These are phyloP conservation scores for Acrocyrtus sp. DNA, from an alignment of 2,888 invertebrate genomes.

Conservation along the genomic window DNA sequence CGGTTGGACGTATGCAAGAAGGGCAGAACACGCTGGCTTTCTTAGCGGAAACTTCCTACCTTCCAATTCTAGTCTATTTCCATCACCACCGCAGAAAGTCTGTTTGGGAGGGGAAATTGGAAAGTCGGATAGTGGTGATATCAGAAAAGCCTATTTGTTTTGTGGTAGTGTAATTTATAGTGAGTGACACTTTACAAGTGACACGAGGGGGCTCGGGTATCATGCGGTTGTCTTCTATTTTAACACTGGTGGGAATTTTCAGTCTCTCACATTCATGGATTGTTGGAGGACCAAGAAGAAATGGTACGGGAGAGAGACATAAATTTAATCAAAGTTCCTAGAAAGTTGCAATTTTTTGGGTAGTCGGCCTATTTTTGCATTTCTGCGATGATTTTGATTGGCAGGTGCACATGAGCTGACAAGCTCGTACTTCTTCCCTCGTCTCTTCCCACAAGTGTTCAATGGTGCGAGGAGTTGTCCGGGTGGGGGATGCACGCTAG, in stretches of 20 bases:
- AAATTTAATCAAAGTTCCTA: background rate
- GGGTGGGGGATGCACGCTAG: conserved; percentile 58
- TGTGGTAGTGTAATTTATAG: background rate
- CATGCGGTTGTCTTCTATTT: conserved; percentile 59
- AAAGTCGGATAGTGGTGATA: background rate
- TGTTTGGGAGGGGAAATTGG: no score
- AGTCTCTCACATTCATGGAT: conserved; percentile 63
- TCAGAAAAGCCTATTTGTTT: background rate
- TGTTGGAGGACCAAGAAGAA: conserved; percentile 58
- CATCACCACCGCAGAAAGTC: no score
- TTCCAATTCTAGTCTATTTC: no score
- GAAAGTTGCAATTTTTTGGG: background rate
- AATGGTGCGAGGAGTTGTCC: conserved; percentile 58
- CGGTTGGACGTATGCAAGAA: no score
- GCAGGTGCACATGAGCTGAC: conserved; percentile 44
- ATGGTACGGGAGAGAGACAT: conserved; percentile 47
- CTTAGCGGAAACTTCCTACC: no score
- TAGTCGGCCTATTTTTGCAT: background rate
- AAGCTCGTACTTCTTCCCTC: conserved; percentile 56
- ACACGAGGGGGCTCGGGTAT: no score
- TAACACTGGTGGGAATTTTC: conserved; percentile 60
- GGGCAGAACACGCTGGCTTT: no score
- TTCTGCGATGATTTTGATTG: conserved; percentile 32
- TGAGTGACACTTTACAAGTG: background rate
- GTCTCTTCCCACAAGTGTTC: conserved; percentile 61